Conservation (phyloP, 1,140 invertebrate species). For the Pseudomyrmex flavicornis region DNA sequence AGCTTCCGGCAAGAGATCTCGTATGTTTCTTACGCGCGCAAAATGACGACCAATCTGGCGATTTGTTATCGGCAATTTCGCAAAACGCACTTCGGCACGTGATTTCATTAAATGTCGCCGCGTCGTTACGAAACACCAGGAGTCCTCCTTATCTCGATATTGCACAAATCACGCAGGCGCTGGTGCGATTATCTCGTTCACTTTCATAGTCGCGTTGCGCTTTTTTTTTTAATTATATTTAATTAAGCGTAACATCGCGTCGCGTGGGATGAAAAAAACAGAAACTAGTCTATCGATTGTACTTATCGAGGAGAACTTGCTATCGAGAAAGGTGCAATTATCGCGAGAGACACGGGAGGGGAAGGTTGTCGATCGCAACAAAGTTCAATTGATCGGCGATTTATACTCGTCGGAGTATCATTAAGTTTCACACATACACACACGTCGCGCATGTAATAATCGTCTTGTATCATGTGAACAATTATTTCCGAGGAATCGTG, state of each 20-base stretch:
- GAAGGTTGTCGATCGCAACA: neutral
- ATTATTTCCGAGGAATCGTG: neutral
- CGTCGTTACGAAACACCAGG: too few relatives aligned
- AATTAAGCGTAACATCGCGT: conserved; percentile 16
- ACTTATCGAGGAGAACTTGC: neutral
- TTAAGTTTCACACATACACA: conserved; percentile 2
- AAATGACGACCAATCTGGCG: too few relatives aligned
- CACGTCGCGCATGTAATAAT: neutral
- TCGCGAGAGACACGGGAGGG: too few relatives aligned
- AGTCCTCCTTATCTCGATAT: neutral
- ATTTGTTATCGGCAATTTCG: too few relatives aligned
- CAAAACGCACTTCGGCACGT: too few relatives aligned
- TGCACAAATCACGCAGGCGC: neutral
- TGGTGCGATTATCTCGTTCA: neutral
- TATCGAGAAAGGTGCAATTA: neutral
- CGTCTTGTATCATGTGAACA: neutral
- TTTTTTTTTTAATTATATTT: too few relatives aligned
- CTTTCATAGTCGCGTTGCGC: conserved; percentile 1
- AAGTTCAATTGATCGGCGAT: conserved; percentile 1
- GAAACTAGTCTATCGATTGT: neutral
- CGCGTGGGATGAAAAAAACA: neutral
- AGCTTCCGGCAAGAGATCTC: too few relatives aligned
- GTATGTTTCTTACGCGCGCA: too few relatives aligned
- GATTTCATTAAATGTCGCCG: too few relatives aligned
- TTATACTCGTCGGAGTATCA: conserved; percentile 1